Evolutionary conservation across 2,797 vertebrate genomes (phyloP).

Genomic region (Coccyzus lansbergi): DNA sequence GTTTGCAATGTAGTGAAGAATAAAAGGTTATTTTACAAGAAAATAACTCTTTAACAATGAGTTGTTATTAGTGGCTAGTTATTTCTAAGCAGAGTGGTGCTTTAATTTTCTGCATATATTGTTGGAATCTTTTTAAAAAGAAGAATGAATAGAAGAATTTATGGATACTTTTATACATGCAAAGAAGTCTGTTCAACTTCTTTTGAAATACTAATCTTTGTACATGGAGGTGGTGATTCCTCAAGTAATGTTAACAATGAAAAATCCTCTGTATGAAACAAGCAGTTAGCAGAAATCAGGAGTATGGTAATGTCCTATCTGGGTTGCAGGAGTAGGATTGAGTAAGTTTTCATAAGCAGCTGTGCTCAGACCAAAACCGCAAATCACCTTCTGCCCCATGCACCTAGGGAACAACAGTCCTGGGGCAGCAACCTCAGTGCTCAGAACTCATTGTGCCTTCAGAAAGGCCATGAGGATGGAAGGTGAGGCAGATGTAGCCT

Average conservation of each 20-base stretch:
- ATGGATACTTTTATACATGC: not conserved
- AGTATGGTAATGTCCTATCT: not conserved
- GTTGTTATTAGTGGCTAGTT: not conserved
- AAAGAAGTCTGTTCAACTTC: not conserved
- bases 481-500: not conserved
- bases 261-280: not conserved
- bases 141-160: not conserved
- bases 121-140: not conserved
- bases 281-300: not conserved
- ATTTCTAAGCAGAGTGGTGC: not conserved
- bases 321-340: not conserved
- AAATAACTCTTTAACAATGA: not conserved
- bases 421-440: not conserved
- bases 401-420: not conserved
- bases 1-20: not conserved
- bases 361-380: not conserved
- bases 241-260: not conserved
- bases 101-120: not conserved
- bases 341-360: not conserved
- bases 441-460: not conserved
- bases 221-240: not conserved
- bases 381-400: rapidly evolving
- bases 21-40: not conserved
- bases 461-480: not conserved
- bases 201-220: not conserved